Evolutionary conservation across 2,888 invertebrate species (phyloP), one percentile per base, ranked within the genome.

Genomic region (Anaspis maculata): DNA sequence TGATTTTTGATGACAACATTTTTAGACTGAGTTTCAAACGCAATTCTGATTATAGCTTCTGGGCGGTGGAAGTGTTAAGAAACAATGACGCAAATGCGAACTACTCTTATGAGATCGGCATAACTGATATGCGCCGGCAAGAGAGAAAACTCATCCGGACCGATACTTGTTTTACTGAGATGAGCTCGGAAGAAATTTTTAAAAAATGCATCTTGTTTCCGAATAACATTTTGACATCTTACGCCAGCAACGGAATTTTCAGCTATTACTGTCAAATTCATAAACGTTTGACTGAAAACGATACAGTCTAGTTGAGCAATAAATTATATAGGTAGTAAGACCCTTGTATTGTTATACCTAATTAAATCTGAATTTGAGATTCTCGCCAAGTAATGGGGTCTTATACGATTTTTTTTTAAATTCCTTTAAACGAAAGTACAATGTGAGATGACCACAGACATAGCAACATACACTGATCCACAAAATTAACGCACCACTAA

Each of bases 11-110:
- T 16, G 32, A 32, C 7, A 39, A 55, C 15, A 51, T 59, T 25
- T 59, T 59, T 31, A 41, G 54, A 34, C 19, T 58, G 39, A 44
- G 47, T 28, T 56, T 51, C 15, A 56, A 52, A 33, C 42, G 53
- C 13, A 42, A 51, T 35, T 45, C 36, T 13, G 54, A 55, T 27
- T 46, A 53, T 30, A 55, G 53, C 28, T 48, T 57, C 34, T 57
- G 57, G 56, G 55, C 55, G 3, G 55, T 54, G 3, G 58, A 59
- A 30, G 40, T 52, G 1, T 42, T 55, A 5, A 52, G 56, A 2
- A 40, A 43, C 7, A 47, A 46, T 21, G 48, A 45, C 7, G 46
- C 49, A n/a, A 36, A 42, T 5, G 47, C 51, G 28, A 51, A 49
- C 11, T 58, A 51, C 26, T 44, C 52, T 7, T 58, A 52, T 31